These are phyloP conservation scores for Pissodes strobi DNA, from an alignment of 1,140 invertebrate species.

Conservation along the genomic window DNA sequence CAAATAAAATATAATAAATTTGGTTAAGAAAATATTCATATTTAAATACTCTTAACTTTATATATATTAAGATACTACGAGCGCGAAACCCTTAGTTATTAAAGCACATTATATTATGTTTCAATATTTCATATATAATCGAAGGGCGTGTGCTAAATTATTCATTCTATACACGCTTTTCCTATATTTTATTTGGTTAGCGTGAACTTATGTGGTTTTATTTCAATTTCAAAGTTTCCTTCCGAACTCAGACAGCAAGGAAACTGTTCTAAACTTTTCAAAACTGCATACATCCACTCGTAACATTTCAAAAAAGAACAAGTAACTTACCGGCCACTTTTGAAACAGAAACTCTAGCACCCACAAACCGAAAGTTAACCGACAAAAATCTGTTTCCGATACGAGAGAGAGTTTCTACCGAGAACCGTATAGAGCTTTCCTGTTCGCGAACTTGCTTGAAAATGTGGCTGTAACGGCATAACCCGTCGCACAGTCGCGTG, in stretches of 20 bases:
- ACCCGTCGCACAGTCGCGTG: slow-evolving; percentile 49
- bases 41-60: too few species aligned
- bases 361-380: slow-evolving; percentile 26
- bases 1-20: too few species aligned
- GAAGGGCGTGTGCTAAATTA: slow-evolving; percentile 17
- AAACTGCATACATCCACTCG: slow-evolving; percentile 20
- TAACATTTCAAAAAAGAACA: slow-evolving; percentile 14
- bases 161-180: slow-evolving; percentile 23
- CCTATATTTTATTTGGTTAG: slow-evolving; percentile 7
- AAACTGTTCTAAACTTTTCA: slow-evolving; percentile 2
- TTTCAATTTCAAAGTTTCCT: slow-evolving; percentile 8
- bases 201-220: slow-evolving; percentile 10
- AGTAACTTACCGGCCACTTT: slow-evolving; percentile 27
- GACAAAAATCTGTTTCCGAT: slow-evolving; percentile 23
- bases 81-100: too few species aligned
- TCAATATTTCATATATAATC: too few species aligned
- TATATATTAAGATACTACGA: too few species aligned
- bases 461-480: slow-evolving; percentile 47
- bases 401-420: slow-evolving; percentile 25
- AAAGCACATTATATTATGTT: too few species aligned
- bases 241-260: slow-evolving; percentile 5
- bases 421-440: slow-evolving; percentile 33
- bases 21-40: too few species aligned
- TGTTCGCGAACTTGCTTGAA: slow-evolving; percentile 43
- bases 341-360: slow-evolving; percentile 3